Percentiles rank a stretch among this genome's conserved stretches.
Conservation (phyloP, 2,113 vertebrate genomes). For the Cyphomyrus plagiostoma region DNA sequence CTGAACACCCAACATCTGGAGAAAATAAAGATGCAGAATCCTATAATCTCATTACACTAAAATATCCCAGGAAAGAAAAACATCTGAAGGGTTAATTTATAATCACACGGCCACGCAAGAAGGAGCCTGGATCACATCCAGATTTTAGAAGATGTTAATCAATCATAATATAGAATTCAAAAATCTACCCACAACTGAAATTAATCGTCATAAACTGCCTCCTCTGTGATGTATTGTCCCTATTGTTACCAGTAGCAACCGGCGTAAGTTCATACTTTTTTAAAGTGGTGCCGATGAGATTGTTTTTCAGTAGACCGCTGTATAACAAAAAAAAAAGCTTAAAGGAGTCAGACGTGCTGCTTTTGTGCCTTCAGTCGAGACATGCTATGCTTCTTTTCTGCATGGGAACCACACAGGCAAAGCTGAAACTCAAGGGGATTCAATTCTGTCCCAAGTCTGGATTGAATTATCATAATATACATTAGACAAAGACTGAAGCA, state of each 20-base stretch:
- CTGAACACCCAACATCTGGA: neutral
- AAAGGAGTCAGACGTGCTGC: neutral
- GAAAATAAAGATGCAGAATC: neutral
- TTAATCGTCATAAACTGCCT: neutral
- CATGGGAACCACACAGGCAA: neutral
- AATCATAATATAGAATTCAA: neutral
- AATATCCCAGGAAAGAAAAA: neutral
- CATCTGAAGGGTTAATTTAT: neutral
- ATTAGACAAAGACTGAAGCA: neutral
- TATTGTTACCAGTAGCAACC: neutral
- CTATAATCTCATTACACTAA: neutral
- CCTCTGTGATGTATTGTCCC: neutral
- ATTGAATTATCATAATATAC: constrained; percentile 17
- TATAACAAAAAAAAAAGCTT: neutral
- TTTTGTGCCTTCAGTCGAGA: neutral
- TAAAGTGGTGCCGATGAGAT: neutral
- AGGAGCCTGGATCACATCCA: neutral
- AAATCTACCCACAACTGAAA: neutral
- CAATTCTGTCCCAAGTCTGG: neutral
- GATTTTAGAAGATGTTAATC: neutral
- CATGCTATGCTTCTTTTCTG: neutral
- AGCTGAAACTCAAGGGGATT: neutral
- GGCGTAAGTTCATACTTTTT: neutral
- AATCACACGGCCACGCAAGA: neutral
- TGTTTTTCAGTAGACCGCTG: neutral